These are phyloP conservation scores for Pseudonaja textilis DNA, from an alignment of 2,113 vertebrate species.

Conservation along the genomic window DNA sequence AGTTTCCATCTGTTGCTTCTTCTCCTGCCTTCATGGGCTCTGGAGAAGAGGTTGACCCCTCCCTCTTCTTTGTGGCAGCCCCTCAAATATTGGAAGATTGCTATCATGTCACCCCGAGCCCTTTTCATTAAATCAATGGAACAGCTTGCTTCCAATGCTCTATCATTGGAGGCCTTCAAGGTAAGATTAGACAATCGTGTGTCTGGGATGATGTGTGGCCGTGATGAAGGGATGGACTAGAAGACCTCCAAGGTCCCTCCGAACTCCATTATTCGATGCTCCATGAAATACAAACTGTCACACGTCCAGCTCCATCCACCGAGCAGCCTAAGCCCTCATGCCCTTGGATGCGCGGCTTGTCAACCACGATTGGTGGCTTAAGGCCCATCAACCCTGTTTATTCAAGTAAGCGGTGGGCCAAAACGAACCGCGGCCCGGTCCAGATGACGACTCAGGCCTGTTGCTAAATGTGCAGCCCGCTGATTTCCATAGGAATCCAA, in stretches of 20 bases:
- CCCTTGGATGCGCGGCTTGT: neutral
- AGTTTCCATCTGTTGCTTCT: neutral
- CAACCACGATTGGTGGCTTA: neutral
- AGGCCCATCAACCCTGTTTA: rapidly evolving
- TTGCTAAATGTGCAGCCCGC: neutral
- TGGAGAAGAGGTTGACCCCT: rapidly evolving
- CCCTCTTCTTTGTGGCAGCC: neutral
- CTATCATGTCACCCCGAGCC: neutral
- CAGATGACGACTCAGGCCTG: neutral
- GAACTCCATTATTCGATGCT: neutral
- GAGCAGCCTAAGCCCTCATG: neutral
- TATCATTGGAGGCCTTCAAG: neutral
- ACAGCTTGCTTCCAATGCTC: too few relatives aligned
- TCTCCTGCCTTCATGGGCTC: neutral
- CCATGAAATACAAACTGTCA: neutral
- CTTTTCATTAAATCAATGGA: neutral
- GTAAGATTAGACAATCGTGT: neutral
- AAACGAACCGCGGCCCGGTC: neutral
- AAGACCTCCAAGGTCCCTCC: neutral
- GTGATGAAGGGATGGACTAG: neutral
- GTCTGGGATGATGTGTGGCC: neutral
- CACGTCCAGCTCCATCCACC: neutral
- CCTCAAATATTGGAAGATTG: neutral
- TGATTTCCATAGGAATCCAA: neutral
- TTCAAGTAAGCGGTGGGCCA: neutral